Percentiles rank a stretch among this genome's conserved stretches.
Evolutionary conservation across 2,797 vertebrate genomes (phyloP).

Genomic region (Spea hammondii): DNA sequence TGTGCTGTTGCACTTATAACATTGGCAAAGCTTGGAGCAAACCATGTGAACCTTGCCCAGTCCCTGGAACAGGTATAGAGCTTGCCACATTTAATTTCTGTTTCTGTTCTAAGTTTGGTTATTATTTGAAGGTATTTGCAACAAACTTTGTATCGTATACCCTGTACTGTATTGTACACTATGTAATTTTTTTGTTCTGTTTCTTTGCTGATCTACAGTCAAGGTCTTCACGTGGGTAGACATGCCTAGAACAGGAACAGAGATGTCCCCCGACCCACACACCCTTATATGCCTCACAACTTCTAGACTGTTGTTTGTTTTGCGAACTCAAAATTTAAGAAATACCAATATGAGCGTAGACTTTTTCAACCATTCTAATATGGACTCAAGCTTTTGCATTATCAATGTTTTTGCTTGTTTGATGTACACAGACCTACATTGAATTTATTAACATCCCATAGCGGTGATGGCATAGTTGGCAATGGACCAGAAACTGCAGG

Average conservation of each 20-base stretch:
- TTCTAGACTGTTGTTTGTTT: too few species aligned
- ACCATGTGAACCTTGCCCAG: conserved; percentile 75
- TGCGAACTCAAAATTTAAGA: too few species aligned
- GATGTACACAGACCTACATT: conserved; percentile 20
- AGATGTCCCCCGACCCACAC: too few species aligned
- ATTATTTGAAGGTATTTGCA: too few species aligned
- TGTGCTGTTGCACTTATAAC: conserved; percentile 82
- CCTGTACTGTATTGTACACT: background rate
- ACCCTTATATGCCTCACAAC: too few species aligned
- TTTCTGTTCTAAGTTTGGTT: too few species aligned
- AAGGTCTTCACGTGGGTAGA: too few species aligned
- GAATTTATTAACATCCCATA: conserved; percentile 33
- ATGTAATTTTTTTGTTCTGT: background rate
- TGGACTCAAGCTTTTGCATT: background rate
- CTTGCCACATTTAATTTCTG: background rate
- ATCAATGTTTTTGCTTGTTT: conserved; percentile 11
- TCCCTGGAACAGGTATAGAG: conserved; percentile 70
- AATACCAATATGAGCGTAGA: too few species aligned
- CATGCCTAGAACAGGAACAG: too few species aligned
- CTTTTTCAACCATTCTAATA: background rate
- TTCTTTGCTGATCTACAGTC: background rate
- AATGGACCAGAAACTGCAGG: conserved; percentile 2
- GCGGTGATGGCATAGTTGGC: conserved; percentile 10
- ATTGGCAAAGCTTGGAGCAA: conserved; percentile 84
- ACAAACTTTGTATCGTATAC: background rate